phyloP scores from a whole-genome alignment of 2,888 invertebrate species.

The Adelphocoris suturalis region DNA sequence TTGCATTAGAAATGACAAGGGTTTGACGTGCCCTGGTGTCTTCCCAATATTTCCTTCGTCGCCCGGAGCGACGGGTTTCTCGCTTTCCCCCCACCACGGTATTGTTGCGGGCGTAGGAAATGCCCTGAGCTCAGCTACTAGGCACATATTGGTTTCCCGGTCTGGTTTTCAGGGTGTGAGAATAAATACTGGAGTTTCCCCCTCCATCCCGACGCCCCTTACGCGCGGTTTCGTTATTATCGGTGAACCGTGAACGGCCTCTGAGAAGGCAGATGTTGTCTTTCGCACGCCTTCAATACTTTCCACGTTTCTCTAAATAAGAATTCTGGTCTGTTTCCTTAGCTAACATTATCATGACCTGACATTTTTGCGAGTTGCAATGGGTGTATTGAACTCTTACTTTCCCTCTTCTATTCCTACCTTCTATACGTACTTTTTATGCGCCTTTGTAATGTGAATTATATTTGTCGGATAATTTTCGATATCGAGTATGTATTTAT shows the following conservation, averaged over 20 bases:
- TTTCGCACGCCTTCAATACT: constrained; percentile 62
- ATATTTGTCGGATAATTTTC: too few relatives aligned
- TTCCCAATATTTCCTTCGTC: constrained; percentile 53
- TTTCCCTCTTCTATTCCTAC: too few relatives aligned
- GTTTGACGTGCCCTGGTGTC: constrained; percentile 61
- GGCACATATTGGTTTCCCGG: constrained; percentile 56
- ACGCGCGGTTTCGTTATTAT: constrained; percentile 46
- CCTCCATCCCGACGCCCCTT: neutral
- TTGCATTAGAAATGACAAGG: constrained; percentile 68
- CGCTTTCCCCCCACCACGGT: neutral
- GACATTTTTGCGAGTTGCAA: too few relatives aligned
- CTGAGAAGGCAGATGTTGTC: constrained; percentile 50
- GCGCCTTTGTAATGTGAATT: too few relatives aligned
- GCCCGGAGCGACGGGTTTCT: constrained; percentile 8
- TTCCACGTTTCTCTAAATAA: neutral
- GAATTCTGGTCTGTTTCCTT: neutral
- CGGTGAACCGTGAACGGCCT: constrained; percentile 44
- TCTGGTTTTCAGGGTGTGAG: neutral
- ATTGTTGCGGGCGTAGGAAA: constrained; percentile 28
- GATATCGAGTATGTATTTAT: too few relatives aligned
- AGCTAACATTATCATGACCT: neutral
- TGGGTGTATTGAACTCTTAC: too few relatives aligned
- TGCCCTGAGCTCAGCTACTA: neutral
- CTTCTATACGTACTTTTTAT: too few relatives aligned
- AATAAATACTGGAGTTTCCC: neutral